These are phyloP conservation scores for Prionailurus bengalensis DNA, from an alignment of 2,113 vertebrate genomes.

Conservation along the genomic window DNA sequence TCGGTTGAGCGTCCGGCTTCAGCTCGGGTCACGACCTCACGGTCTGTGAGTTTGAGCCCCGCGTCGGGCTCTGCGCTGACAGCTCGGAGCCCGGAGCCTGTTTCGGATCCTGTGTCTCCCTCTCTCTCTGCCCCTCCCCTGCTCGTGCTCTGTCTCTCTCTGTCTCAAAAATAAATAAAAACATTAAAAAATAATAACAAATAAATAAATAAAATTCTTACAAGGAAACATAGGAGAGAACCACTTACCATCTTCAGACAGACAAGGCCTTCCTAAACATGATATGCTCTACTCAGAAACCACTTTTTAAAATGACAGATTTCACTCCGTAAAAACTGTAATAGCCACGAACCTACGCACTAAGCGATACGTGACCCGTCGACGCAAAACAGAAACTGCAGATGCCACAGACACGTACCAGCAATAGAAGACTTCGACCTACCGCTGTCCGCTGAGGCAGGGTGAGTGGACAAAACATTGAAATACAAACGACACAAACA, in stretches of 20 bases:
- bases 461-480: not conserved
- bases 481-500: too few species aligned
- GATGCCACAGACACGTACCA: not conserved
- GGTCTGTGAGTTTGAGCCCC: too few species aligned
- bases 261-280: not conserved
- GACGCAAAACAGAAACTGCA: too few species aligned
- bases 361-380: not conserved
- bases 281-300: not conserved
- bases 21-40: too few species aligned
- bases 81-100: too few species aligned
- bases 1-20: too few species aligned
- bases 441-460: not conserved
- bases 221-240: not conserved
- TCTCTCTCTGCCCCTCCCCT: too few species aligned
- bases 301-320: not conserved
- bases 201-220: not conserved
- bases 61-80: too few species aligned
- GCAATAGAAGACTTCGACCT: not conserved
- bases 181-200: too few species aligned
- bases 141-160: too few species aligned
- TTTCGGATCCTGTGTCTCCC: fast-evolving
- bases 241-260: not conserved
- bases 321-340: not conserved
- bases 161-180: too few species aligned
- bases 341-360: not conserved